Conservation (phyloP, 2,888 invertebrate genomes). For the Cataglyphis rosenhaueri region DNA sequence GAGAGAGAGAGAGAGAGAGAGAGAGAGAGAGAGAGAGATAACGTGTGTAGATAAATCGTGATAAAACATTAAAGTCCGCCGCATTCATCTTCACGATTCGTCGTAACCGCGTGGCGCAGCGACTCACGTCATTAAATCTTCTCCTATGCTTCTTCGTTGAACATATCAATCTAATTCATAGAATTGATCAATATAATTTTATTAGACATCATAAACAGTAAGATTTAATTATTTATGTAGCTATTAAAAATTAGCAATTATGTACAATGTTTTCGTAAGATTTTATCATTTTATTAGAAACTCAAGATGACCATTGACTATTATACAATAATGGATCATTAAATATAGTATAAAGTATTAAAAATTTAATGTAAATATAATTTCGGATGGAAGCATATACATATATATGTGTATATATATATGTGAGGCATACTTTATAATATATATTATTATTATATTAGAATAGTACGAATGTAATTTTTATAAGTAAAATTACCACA, state of each 20-base stretch:
- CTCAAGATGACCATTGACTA: neutral
- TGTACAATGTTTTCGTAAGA: neutral
- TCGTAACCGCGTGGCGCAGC: neutral
- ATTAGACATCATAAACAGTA: neutral
- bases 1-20: conserved; percentile 13
- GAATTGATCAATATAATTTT: neutral
- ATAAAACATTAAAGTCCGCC: neutral
- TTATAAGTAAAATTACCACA: too few relatives aligned
- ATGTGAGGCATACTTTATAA: neutral
- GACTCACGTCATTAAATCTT: conserved; percentile 8
- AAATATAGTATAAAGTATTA: neutral
- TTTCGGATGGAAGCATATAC: neutral
- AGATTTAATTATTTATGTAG: neutral
- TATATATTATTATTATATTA: too few relatives aligned
- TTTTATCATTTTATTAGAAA: neutral
- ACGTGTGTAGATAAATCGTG: neutral
- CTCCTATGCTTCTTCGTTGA: neutral
- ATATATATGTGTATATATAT: conserved; percentile 48
- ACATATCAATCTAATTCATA: neutral
- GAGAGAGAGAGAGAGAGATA: too few relatives aligned
- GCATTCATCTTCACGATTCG: neutral
- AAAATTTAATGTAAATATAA: neutral
- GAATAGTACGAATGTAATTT: too few relatives aligned
- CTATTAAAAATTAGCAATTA: neutral
- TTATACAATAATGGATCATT: neutral